phyloP scores from a whole-genome alignment of 1,140 invertebrate species.

The Uloborus diversus region DNA sequence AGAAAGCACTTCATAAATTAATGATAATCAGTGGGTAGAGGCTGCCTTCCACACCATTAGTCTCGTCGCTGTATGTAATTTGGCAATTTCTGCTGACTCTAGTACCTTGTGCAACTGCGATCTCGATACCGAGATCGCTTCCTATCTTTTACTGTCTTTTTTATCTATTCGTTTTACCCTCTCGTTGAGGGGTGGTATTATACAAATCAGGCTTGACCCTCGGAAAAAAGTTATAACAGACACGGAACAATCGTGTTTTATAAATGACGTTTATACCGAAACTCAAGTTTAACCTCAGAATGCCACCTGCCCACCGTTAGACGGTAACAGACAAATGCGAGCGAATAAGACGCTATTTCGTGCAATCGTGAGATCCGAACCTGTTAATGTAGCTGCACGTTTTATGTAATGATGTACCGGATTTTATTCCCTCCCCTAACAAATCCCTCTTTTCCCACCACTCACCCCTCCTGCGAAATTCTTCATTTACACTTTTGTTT shows the following conservation, averaged over 20 bases:
- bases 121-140: conserved; percentile 5
- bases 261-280: conserved; percentile 34
- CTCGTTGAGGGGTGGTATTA: conserved; percentile 25
- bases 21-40: conserved; percentile 52
- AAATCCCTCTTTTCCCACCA: conserved; percentile 1
- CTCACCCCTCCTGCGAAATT: not conserved
- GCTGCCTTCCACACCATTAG: conserved; percentile 46
- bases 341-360: conserved; percentile 19
- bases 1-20: conserved; percentile 51
- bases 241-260: conserved; percentile 27
- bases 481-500: conserved; percentile 34
- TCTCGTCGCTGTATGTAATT: conserved; percentile 41
- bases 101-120: conserved; percentile 1
- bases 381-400: conserved; percentile 52
- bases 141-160: conserved; percentile 36
- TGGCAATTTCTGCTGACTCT: conserved; percentile 32
- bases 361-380: conserved; percentile 40
- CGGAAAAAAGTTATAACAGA: conserved; percentile 13
- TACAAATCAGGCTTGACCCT: conserved; percentile 49
- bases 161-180: conserved; percentile 37
- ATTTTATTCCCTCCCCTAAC: not conserved
- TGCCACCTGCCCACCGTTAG: conserved; percentile 35
- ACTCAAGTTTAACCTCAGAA: conserved; percentile 9
- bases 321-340: conserved; percentile 15
- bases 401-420: conserved; percentile 41